phyloP scores from a whole-genome alignment of 2,888 invertebrate species.

The Lasioglossum morio region DNA sequence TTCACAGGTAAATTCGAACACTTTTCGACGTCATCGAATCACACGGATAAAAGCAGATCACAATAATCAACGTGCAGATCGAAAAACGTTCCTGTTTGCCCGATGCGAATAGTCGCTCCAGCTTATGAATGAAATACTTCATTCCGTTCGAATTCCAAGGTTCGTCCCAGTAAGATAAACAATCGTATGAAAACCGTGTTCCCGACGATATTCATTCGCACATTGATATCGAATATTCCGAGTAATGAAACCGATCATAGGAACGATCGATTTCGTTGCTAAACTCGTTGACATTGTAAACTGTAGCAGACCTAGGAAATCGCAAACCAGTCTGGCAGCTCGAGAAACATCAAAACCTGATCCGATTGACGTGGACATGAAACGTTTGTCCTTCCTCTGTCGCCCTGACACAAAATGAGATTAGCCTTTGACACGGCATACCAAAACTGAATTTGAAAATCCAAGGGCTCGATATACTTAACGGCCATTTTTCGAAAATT shows the following conservation, averaged over 20 bases:
- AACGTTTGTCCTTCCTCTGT: not conserved
- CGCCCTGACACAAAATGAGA: not conserved
- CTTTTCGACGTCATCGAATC: not conserved
- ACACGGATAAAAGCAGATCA: not conserved
- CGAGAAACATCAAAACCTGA: not conserved
- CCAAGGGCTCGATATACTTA: too few species aligned
- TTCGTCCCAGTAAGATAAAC: not conserved
- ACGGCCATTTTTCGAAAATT: not conserved
- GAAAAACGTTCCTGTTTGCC: not conserved
- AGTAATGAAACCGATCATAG: not conserved
- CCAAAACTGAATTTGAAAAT: not conserved
- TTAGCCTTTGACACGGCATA: not conserved
- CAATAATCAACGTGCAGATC: not conserved
- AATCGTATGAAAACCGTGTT: not conserved
- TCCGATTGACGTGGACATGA: not conserved
- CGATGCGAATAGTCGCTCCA: not conserved
- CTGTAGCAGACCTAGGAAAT: not conserved
- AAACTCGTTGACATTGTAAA: not conserved
- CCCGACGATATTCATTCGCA: not conserved
- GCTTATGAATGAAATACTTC: not conserved
- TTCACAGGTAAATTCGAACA: not conserved
- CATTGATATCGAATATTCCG: not conserved
- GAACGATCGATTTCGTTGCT: slow-evolving; percentile 10
- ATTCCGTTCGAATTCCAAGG: not conserved
- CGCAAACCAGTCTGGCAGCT: not conserved